A percentile compares a stretch with the other conserved stretches of the same genome.
Evolutionary conservation across 2,113 vertebrate species (phyloP).

Genomic region (Murina feae): DNA sequence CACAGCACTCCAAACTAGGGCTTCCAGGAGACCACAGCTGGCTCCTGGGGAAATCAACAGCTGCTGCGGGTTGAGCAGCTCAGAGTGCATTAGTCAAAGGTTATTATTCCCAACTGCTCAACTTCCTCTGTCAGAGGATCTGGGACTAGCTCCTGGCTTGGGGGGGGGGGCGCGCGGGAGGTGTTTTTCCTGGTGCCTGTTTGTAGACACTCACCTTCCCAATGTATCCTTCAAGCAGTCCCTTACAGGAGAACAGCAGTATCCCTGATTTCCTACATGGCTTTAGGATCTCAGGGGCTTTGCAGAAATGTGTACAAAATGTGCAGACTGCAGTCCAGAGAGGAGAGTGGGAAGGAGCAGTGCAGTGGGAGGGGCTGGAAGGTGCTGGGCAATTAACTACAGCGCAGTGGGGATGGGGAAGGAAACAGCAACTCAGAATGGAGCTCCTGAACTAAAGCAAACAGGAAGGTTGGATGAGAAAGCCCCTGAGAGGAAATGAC

Average conservation of each 20-base stretch:
- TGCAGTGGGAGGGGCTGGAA: neutral
- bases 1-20: neutral
- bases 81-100: neutral
- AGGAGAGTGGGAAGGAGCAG: neutral
- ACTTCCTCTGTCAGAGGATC: neutral
- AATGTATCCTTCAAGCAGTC: neutral
- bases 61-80: neutral
- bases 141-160: neutral
- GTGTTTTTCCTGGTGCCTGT: neutral
- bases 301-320: neutral
- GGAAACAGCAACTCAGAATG: neutral
- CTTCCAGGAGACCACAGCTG: neutral
- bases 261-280: neutral
- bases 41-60: neutral
- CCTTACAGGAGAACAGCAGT: neutral
- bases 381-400: neutral
- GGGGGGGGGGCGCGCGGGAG: rapidly evolving
- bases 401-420: neutral
- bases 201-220: neutral
- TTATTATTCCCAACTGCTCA: neutral
- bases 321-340: neutral
- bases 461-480: slow-evolving; percentile 54
- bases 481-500: slow-evolving; percentile 53
- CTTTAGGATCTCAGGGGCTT: neutral
- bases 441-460: slow-evolving; percentile 37